Evolutionary conservation across 2,113 vertebrate genomes (phyloP).

Genomic region (Rhipidura dahli): DNA sequence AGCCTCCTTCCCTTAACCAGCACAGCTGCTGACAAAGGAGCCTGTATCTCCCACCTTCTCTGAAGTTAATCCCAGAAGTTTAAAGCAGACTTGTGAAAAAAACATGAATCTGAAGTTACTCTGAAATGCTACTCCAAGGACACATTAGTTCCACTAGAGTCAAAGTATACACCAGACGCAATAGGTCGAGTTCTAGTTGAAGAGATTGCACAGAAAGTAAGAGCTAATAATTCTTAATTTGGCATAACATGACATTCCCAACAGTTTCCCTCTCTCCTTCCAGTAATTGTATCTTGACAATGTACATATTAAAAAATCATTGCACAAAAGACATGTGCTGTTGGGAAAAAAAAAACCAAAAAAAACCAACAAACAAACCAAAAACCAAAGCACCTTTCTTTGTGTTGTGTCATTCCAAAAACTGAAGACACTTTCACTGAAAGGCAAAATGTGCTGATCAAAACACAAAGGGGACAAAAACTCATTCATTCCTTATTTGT

Average conservation of each 20-base stretch:
- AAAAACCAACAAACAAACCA: too few relatives aligned
- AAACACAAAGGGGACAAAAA: not conserved
- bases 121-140: slow-evolving; percentile 47
- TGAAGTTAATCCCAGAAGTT: slow-evolving; percentile 48
- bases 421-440: not conserved
- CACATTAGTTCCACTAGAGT: slow-evolving; percentile 55
- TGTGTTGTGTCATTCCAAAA: not conserved
- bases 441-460: not conserved
- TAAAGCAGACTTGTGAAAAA: slow-evolving; percentile 31
- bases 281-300: not conserved
- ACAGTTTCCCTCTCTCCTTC: slow-evolving; percentile 13
- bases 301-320: not conserved
- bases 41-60: not conserved
- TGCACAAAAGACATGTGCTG: not conserved
- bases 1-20: not conserved
- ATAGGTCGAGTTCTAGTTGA: slow-evolving; percentile 6
- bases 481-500: slow-evolving; percentile 29
- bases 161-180: not conserved
- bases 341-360: not conserved
- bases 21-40: slow-evolving; percentile 39
- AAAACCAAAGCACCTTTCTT: slow-evolving; percentile 6
- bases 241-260: slow-evolving; percentile 35
- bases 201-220: slow-evolving; percentile 29
- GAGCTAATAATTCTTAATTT: slow-evolving; percentile 59
- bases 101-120: slow-evolving; percentile 23